Conservation (phyloP, 2,888 invertebrate species). For the Cheilosia scutellata region DNA sequence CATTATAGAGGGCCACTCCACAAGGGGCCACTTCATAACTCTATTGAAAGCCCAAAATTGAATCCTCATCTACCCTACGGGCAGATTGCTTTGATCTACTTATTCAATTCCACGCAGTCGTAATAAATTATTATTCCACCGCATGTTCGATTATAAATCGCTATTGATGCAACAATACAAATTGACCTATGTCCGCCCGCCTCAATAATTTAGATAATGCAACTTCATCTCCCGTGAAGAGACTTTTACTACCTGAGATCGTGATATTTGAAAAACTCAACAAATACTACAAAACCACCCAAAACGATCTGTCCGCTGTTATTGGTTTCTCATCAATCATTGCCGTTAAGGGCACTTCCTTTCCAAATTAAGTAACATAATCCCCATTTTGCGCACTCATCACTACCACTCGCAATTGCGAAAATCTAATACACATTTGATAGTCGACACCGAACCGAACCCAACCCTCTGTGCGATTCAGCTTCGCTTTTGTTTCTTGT, state of each 20-base stretch:
- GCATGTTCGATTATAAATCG: not conserved
- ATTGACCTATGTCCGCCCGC: not conserved
- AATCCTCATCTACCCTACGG: not conserved
- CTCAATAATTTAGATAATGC: not conserved
- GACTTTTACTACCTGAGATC: constrained; percentile 37
- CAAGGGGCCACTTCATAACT: not conserved
- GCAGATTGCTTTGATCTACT: not conserved
- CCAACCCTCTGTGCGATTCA: constrained; percentile 43
- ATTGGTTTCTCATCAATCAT: constrained; percentile 58
- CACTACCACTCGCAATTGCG: constrained; percentile 25
- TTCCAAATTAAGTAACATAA: constrained; percentile 54
- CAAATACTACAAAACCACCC: constrained; percentile 37
- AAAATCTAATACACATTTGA: constrained; percentile 50
- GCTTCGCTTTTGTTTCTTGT: not conserved
- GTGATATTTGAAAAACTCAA: constrained; percentile 13
- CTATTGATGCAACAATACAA: not conserved
- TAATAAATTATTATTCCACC: not conserved
- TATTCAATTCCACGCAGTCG: not conserved
- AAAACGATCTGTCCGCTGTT: constrained; percentile 21
- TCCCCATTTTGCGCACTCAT: constrained; percentile 43
- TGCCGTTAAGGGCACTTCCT: constrained; percentile 62
- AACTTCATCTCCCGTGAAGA: constrained; percentile 28
- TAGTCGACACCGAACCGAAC: constrained; percentile 35
- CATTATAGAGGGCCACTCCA: not conserved
- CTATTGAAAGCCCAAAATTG: not conserved